Base-by-base conservation (phyloP, 2,888 invertebrate genomes). In the Arctia plantaginis region DNA sequence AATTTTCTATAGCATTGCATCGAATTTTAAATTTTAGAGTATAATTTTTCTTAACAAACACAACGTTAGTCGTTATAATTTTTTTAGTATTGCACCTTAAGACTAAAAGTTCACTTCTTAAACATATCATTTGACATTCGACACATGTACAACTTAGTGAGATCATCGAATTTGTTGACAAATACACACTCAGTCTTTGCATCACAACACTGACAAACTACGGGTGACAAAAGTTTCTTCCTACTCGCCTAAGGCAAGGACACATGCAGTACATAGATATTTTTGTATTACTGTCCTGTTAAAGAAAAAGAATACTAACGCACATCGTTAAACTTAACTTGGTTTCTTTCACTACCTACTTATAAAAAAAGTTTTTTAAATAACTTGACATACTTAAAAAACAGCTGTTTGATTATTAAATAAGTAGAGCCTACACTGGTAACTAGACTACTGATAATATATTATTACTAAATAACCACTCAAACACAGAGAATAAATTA, bases 141-240 rank as follows among this genome's bases (percentile, higher is more conserved):
- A 79, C 76, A 77, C 69, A 75, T 72, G 69, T 74, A 83, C 51
- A 78, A 66, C 70, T 79, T 74, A 75, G 69, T 84, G 84, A 84
- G 84, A 84, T 84, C 84, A 84, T 84, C 84, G 84, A 84, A 80
- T 77, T 74, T 79, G 81, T 85, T 82, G 85, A 79, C 85, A 84
- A 82, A 85, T 82, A 85, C 82, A 82, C 80, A 76, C 74, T 84
- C 85, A 82, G 81, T 73, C 83, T 81, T 84, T 81, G 81, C 71
- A 64, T 68, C 64, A 71, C 71, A 35, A 55, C 41, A 66, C 55
- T 67, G 44, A 44, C 18, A 55, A 30, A 65, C 64, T 18, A 65
- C 71, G 20, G 10, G 39, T 71, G 23, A 62, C 20, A 35, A 35
- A 44, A 23, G 67, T 10, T 47, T 47, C 67, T 6, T 35, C 69